Base-by-base conservation (phyloP, 1,140 invertebrate genomes). In the Spodoptera litura region DNA sequence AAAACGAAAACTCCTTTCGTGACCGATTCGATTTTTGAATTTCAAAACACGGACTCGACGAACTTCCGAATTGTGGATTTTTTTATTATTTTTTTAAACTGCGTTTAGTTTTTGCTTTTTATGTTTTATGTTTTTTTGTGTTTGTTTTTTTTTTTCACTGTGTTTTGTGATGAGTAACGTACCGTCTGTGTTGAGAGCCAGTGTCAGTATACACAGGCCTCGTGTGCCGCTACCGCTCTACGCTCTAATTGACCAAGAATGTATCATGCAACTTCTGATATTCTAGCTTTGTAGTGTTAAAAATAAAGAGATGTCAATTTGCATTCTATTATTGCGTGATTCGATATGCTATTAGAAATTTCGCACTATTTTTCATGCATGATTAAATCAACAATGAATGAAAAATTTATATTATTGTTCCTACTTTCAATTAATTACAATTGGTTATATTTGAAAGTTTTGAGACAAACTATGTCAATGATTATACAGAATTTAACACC, bases 201-300 rank as follows among this genome's bases (percentile, higher is more conserved):
- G 84, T 85, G 66, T 81, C 73, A 90, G 84, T 91, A 85, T 91
- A 90, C 89, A 84, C 83, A 75, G 84, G 87, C 86, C 87, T 86
- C 87, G 85, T 88, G 86, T 84, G 81, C 84, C 76, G 83, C 82
- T 80, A 61, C 75, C 81, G 80, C 80, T 87, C 84, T 79, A 91
- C 90, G 90, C 88, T 93, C 92, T 89, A 92, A 88, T 93, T 93
- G 92, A 85, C 84, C 88, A 89, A 87, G 88, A 90, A 88, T 88
- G 91, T 90, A 87, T 90, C 87, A 92, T 91, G 89, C 89, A 89
- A 87, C 85, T 82, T 84, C 83, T 86, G 83, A 85, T 75, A 81
- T 81, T 79, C 80, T 68, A 78, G 53, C 66, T 78, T 78, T 82
- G 78, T 79, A 71, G 78, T 80, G 55, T 76, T 75, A 66, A 77